Conservation (phyloP, 2,113 vertebrate genomes). For the Phalacrocorax aristotelis region DNA sequence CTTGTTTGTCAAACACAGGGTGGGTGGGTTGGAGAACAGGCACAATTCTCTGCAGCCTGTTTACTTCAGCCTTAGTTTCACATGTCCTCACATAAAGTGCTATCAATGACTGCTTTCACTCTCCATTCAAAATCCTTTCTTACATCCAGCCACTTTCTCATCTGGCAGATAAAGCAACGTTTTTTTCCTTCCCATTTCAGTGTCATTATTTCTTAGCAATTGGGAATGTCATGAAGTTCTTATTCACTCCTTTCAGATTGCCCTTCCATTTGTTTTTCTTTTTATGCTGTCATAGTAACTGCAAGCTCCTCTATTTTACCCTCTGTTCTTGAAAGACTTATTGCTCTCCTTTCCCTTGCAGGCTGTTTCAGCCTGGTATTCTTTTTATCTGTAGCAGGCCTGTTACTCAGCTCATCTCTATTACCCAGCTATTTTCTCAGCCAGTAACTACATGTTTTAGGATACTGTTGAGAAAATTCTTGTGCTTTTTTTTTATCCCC, state of each 20-base stretch:
- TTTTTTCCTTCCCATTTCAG: not conserved
- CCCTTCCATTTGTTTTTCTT: not conserved
- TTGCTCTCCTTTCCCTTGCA: not conserved
- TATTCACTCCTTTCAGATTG: not conserved
- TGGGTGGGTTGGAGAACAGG: not conserved
- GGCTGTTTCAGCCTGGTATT: not conserved
- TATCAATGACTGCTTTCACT: not conserved
- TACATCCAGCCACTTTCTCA: not conserved
- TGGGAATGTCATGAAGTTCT: not conserved
- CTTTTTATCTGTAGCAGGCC: not conserved
- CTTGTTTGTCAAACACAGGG: not conserved
- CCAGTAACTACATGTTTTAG: not conserved
- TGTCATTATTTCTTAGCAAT: not conserved
- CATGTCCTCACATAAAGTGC: not conserved
- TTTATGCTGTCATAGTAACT: not conserved
- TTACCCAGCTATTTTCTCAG: not conserved
- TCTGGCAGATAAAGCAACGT: not conserved
- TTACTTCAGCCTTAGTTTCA: not conserved
- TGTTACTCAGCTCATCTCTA: not conserved
- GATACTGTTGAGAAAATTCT: not conserved
- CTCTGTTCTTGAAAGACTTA: not conserved
- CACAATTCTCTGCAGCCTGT: not conserved
- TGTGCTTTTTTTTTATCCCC: not conserved
- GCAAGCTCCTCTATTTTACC: not conserved
- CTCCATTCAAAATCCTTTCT: not conserved